Conservation (phyloP, 2,888 invertebrate species). For the Calameuta pallipes region DNA sequence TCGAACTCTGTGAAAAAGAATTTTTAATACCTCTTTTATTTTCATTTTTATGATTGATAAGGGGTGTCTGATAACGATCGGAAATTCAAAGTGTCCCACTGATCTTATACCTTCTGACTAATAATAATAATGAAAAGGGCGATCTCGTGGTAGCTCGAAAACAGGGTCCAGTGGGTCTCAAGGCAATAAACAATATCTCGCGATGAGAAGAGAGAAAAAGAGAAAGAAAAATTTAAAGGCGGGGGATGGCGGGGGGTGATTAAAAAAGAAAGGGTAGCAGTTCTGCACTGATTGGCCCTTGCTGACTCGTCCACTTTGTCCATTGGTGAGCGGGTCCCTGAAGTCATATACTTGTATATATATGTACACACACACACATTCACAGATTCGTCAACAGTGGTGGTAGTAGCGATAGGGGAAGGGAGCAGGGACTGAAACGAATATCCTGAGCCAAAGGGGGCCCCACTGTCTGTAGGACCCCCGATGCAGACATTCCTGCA, state of each 20-base stretch:
- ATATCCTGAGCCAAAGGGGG: conserved; percentile 12
- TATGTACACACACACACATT: not conserved
- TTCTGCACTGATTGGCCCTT: conserved; percentile 45
- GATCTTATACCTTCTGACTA: too few relatives aligned
- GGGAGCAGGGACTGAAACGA: conserved; percentile 6
- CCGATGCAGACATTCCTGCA: conserved; percentile 51
- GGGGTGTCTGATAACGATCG: too few relatives aligned
- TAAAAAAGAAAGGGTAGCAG: conserved; percentile 27
- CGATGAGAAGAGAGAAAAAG: conserved; percentile 14
- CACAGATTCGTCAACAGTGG: conserved; percentile 14
- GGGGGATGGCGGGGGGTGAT: too few relatives aligned
- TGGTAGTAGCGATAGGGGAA: conserved; percentile 13
- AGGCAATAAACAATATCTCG: conserved; percentile 6
- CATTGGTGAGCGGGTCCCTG: conserved; percentile 15
- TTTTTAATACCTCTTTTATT: too few relatives aligned
- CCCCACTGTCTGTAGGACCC: not conserved
- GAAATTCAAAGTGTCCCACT: too few relatives aligned
- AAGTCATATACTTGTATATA: conserved; percentile 57
- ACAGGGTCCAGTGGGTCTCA: not conserved
- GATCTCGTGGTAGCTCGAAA: too few relatives aligned
- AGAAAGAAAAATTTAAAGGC: conserved; percentile 28
- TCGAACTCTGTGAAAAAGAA: too few relatives aligned
- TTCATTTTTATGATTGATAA: too few relatives aligned
- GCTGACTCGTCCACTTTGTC: conserved; percentile 40
- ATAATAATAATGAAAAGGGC: too few relatives aligned